A percentile compares a stretch with the other conserved stretches of the same genome.
Conservation (phyloP, 2,888 invertebrate genomes). For the Dendrolimus houi region DNA sequence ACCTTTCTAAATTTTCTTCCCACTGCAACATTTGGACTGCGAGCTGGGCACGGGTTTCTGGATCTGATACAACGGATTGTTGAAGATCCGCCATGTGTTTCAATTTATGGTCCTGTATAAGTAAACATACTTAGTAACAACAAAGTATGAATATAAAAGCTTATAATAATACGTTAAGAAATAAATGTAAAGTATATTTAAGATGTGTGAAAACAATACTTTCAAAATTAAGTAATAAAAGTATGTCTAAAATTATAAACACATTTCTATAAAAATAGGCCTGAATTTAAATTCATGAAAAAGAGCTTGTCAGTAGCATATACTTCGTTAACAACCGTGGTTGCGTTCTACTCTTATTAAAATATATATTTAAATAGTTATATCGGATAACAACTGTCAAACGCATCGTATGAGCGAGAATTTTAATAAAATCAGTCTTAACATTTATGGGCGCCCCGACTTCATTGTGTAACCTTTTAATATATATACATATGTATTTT, state of each 20-base stretch:
- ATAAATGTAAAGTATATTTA: no score
- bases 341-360: no score
- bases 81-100: conserved; percentile 99
- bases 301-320: no score
- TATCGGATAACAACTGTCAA: not conserved
- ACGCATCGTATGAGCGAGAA: not conserved
- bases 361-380: not conserved
- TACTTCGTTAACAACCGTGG: no score
- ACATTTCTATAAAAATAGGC: no score
- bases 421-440: not conserved
- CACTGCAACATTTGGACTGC: conserved; percentile 95
- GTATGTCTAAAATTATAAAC: no score
- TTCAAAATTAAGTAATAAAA: no score
- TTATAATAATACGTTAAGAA: no score
- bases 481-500: conserved; percentile 24
- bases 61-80: conserved; percentile 96
- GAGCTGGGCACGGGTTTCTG: conserved; percentile 93
- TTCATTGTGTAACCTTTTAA: conserved; percentile 7
- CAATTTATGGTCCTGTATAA: conserved; percentile 91
- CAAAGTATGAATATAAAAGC: not conserved
- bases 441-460: not conserved
- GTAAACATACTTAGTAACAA: conserved; percentile 8
- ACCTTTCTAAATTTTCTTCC: conserved; percentile 97
- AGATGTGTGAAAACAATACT: no score
- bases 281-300: no score